Base-by-base conservation (phyloP, 2,888 invertebrate genomes). In the Thumatha senex region DNA sequence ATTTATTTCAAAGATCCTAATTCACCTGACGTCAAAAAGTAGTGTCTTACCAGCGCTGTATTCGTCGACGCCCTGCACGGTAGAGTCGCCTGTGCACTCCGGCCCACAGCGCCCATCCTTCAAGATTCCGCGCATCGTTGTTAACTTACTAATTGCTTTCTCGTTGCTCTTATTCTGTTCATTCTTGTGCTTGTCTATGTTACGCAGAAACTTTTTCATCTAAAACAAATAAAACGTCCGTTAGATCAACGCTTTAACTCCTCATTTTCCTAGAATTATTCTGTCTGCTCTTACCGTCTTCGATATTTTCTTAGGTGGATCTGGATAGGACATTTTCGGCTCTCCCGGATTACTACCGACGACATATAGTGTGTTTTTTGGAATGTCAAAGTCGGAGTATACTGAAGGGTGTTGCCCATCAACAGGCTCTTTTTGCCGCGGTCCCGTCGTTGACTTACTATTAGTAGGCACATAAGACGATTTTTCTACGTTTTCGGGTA, bases 261-360 rank as follows among this genome's bases (percentile, higher is more conserved):
- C 24, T 24, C 10, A 12, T 2, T 10, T 24, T 35, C 24, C 1
- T 11, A 9, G 12, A 34, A 9, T n/a, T 12, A 30, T 40, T 7
- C 31, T 10, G 13, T 9, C 13, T 40, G 7, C 5, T 31, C 8
- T 73, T 72, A 89, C 90, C 62, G 87, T 86, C 76, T 90, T 91
- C 3, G 90, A 87, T 48, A 89, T 84, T 72, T 89, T 91, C 71
- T 89, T 89, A 1, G 90, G 88, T 8, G 88, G 79, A 61, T 91
- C 90, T 45, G 74, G 78, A 61, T 89, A 91, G 0, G 82, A 84
- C 82, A 87, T 89, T 68, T 91, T 91, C 13, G 90, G 90, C 57
- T 91, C 91, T 3, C 91, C 90, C 1, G 91, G 91, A 56, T 91
- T 89, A 61, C 91, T 91, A 7, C 91, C 91, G 14, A 88, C 78